A percentile compares a stretch with the other conserved stretches of the same genome.
phyloP scores from a whole-genome alignment of 2,113 vertebrate species.

The Gulo gulo region DNA sequence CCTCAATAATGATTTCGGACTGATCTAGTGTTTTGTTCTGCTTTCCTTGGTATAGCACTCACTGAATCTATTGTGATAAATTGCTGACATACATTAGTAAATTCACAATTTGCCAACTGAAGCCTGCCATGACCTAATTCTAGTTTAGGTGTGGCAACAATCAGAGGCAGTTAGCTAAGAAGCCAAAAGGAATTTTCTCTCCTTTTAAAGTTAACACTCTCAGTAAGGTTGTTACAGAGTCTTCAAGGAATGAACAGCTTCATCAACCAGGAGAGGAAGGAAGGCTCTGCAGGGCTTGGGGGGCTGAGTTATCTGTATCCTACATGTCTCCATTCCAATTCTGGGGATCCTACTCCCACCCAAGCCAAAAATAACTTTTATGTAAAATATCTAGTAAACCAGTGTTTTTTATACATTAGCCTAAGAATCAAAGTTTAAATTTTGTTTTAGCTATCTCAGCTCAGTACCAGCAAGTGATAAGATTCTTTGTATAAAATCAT shows the following conservation, averaged over 20 bases:
- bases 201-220: neutral
- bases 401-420: neutral
- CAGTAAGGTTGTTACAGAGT: neutral
- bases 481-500: constrained; percentile 28
- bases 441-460: neutral
- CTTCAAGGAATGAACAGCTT: constrained; percentile 11
- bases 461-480: neutral
- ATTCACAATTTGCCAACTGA: neutral
- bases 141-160: neutral
- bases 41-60: neutral
- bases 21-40: neutral
- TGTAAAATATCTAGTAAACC: neutral
- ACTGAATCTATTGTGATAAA: neutral
- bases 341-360: neutral
- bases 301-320: neutral
- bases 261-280: neutral
- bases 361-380: constrained; percentile 28
- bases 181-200: neutral
- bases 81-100: neutral
- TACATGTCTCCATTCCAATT: neutral
- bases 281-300: neutral
- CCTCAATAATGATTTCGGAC: constrained; percentile 1
- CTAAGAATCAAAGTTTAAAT: constrained; percentile 18
- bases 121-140: neutral
- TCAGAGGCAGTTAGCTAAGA: neutral